Evolutionary conservation across 2,113 vertebrate genomes (phyloP).

Genomic region (Pampusana beccarii): DNA sequence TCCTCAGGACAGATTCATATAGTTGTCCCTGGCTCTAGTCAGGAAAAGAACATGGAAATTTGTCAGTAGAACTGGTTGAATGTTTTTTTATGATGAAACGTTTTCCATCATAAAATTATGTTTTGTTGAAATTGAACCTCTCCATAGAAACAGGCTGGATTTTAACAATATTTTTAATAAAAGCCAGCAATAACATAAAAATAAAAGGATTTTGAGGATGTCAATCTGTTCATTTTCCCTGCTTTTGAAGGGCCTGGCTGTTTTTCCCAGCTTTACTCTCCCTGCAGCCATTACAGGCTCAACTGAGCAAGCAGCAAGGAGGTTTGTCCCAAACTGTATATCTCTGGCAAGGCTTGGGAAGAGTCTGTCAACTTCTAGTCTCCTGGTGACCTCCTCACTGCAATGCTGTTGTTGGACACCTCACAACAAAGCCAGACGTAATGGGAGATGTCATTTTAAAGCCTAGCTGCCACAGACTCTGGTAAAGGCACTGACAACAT

Average conservation of each 20-base stretch:
- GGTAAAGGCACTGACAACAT: not conserved
- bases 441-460: not conserved
- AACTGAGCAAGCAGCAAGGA: not conserved
- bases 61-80: not conserved
- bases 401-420: not conserved
- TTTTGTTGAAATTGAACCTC: not conserved
- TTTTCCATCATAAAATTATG: not conserved
- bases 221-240: not conserved
- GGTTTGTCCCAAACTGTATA: not conserved
- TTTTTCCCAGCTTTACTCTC: not conserved
- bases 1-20: not conserved
- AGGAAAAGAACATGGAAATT: not conserved
- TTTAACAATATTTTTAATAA: not conserved
- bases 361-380: not conserved
- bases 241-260: not conserved
- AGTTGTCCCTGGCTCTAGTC: not conserved
- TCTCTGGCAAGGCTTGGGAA: not conserved
- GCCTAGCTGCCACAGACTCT: not conserved
- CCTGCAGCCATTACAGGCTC: not conserved
- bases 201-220: not conserved
- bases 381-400: not conserved
- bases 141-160: not conserved
- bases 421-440: not conserved
- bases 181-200: not conserved
- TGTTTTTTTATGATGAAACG: not conserved